Percentiles rank a stretch among this genome's conserved stretches.
These are phyloP conservation scores for Rhineura floridana DNA, from an alignment of 2,113 vertebrate species.

Conservation along the genomic window DNA sequence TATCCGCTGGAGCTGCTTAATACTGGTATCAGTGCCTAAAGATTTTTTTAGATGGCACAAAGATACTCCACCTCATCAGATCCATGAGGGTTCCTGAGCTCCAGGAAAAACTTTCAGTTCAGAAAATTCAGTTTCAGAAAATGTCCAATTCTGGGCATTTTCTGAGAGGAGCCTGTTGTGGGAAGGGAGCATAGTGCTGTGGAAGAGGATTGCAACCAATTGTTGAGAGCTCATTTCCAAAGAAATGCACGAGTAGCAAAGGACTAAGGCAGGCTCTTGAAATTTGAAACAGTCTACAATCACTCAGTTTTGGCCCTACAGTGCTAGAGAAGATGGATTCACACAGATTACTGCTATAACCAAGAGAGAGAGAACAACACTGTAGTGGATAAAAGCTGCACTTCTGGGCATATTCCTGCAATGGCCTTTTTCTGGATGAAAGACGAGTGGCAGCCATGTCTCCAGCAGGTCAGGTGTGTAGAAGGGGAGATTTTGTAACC, in stretches of 20 bases:
- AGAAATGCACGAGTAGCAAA: neutral
- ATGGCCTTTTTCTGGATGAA: neutral
- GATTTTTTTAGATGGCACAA: neutral
- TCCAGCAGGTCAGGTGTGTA: neutral
- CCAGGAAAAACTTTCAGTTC: neutral
- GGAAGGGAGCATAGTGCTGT: slow-evolving; percentile 25
- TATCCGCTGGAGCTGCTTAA: too few species aligned
- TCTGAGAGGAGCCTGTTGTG: neutral
- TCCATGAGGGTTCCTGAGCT: neutral
- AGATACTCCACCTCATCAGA: neutral
- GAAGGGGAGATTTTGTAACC: slow-evolving; percentile 9
- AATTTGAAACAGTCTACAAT: neutral
- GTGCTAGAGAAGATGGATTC: neutral
- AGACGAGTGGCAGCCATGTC: neutral
- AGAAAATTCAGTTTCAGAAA: too few species aligned
- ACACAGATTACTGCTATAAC: slow-evolving; percentile 33
- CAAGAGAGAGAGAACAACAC: slow-evolving; percentile 39
- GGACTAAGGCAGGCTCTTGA: slow-evolving; percentile 8
- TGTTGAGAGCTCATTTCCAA: neutral
- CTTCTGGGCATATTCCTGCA: neutral
- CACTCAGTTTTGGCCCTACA: neutral
- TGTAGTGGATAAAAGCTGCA: neutral
- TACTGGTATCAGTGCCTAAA: neutral
- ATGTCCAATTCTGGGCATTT: neutral
- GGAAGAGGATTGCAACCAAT: neutral